phyloP scores from a whole-genome alignment of 2,113 vertebrate species.

The Takifugu flavidus region DNA sequence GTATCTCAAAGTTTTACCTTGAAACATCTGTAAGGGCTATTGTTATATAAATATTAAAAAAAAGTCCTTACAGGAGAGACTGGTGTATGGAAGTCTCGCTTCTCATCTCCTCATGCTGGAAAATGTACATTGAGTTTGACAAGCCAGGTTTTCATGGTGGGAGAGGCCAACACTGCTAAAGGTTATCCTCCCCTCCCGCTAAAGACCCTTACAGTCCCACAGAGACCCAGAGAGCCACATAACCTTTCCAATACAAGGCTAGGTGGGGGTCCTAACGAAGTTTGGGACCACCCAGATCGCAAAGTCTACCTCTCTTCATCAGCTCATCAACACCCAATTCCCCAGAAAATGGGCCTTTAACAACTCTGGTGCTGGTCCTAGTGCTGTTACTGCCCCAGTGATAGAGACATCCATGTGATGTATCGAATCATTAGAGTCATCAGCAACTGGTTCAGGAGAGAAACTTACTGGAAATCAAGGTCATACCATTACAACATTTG shows the following conservation, averaged over 20 bases:
- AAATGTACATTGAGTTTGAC: conserved; percentile 75
- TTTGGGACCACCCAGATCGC: conserved; percentile 66
- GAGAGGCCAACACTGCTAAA: conserved; percentile 56
- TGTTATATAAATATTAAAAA: conserved; percentile 46
- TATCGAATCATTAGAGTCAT: conserved; percentile 31
- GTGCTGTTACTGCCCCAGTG: conserved; percentile 47
- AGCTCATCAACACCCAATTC: conserved; percentile 76
- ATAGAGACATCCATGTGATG: conserved; percentile 21
- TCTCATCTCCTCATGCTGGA: conserved; percentile 63
- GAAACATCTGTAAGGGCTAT: conserved; percentile 65
- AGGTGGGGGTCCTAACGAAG: conserved; percentile 54
- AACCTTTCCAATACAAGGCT: conserved; percentile 51
- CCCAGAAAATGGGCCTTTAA: conserved; percentile 69
- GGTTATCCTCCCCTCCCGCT: conserved; percentile 57
- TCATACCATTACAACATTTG: conserved; percentile 45
- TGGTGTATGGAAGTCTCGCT: conserved; percentile 65
- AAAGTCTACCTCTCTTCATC: conserved; percentile 70
- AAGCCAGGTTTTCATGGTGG: conserved; percentile 70
- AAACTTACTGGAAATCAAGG: conserved; percentile 46
- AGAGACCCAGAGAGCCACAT: conserved; percentile 58
- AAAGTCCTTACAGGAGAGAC: conserved; percentile 61
- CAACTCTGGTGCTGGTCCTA: conserved; percentile 39
- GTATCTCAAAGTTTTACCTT: conserved; percentile 5
- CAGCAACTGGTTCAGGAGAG: conserved; percentile 38
- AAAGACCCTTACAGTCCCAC: conserved; percentile 64